These are phyloP conservation scores for Pseudocheirus occidentalis DNA, from an alignment of 2,797 vertebrate genomes.

Conservation along the genomic window DNA sequence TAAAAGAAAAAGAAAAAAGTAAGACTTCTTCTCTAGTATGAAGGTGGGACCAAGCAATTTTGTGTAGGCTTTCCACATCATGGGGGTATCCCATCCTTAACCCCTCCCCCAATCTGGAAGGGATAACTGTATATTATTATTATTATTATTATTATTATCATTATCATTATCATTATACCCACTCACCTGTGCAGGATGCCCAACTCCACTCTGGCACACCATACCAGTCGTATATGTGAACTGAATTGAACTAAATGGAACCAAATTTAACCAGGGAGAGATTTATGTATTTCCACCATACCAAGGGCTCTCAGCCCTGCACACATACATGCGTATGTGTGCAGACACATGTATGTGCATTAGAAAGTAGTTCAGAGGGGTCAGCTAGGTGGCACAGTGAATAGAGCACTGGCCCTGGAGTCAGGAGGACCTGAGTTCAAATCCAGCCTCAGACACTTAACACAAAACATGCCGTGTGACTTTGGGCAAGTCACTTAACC, in stretches of 20 bases:
- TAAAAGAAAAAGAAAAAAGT: not conserved
- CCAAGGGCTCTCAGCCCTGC: not conserved
- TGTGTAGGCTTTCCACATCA: not conserved
- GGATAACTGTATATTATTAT: not conserved
- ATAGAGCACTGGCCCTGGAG: too few species aligned
- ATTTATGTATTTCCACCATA: not conserved
- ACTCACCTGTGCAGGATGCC: not conserved
- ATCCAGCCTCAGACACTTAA: too few species aligned
- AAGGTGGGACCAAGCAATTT: not conserved
- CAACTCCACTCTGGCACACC: not conserved
- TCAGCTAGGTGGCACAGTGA: too few species aligned
- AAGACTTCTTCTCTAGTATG: not conserved
- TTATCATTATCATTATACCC: not conserved
- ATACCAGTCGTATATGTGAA: not conserved
- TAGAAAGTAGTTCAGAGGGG: not conserved
- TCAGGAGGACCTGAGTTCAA: too few species aligned
- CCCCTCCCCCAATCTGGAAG: too few species aligned
- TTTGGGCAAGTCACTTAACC: too few species aligned
- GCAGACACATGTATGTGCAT: not conserved
- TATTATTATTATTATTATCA: too few species aligned
- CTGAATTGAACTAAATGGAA: not conserved
- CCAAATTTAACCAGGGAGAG: not conserved
- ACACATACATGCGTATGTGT: not conserved
- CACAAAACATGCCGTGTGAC: too few species aligned
- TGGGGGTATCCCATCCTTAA: not conserved